Evolutionary conservation across 2,888 invertebrate species (phyloP).

Genomic region (Drosophila yooni): DNA sequence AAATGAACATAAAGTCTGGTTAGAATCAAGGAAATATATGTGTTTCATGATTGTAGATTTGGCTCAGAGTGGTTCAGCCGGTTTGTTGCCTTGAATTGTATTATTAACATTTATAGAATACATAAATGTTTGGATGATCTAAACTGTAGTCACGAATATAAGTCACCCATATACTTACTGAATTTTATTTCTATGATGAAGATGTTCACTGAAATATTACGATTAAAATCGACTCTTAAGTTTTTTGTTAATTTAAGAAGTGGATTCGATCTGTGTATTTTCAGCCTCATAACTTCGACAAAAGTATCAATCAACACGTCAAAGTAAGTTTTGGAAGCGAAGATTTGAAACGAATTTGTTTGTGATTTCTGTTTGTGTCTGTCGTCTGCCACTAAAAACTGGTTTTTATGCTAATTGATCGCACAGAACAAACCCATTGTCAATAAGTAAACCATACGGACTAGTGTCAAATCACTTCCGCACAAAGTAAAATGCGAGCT

Average conservation of each 20-base stretch:
- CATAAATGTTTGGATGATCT: constrained; percentile 27
- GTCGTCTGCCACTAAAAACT: constrained; percentile 34
- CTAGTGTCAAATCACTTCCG: constrained; percentile 40
- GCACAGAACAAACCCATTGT: constrained; percentile 50
- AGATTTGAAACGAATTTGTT: constrained; percentile 5
- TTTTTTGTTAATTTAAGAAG: neutral
- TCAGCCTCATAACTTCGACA: neutral
- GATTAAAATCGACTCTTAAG: neutral
- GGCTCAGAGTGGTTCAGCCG: constrained; percentile 40
- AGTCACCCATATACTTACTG: neutral
- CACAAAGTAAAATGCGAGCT: constrained; percentile 11
- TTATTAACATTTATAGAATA: constrained; percentile 5
- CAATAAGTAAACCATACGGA: constrained; percentile 23
- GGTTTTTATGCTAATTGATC: constrained; percentile 58
- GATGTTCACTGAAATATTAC: neutral
- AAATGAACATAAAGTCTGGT: constrained; percentile 17
- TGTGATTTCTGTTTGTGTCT: constrained; percentile 3
- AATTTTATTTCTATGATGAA: neutral
- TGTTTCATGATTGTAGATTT: constrained; percentile 16
- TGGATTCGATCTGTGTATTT: neutral
- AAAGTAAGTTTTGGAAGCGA: neutral
- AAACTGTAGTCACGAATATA: constrained; percentile 20
- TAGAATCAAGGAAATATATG: constrained; percentile 20
- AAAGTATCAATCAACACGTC: constrained; percentile 14
- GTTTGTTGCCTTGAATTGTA: constrained; percentile 47